Evolutionary conservation across 2,888 invertebrate species (phyloP), one percentile per base, ranked within the genome.

Genomic region (Hydropsyche betteni): DNA sequence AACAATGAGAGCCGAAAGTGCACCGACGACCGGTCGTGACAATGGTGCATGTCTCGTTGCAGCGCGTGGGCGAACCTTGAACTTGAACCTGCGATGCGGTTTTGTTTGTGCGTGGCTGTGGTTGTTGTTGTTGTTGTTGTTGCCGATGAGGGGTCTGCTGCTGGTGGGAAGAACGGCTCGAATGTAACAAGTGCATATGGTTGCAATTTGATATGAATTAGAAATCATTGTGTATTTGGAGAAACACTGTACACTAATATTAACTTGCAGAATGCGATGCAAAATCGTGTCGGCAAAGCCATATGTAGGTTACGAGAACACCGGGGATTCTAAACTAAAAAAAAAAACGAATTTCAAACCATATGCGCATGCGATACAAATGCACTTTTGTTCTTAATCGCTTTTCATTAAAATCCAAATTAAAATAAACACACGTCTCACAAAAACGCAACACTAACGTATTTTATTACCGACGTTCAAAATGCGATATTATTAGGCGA

Each of bases 31-130:
- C 55, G 55, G 16, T 55, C 55, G 55, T 10, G 16, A 55, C 51
- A 51, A 51, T 55, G 12, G 64, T n/a, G 64, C 34, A 64, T 44
- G 44, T 36, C 36, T 64, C 64, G 64, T 3, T n/a, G 64, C 36
- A 36, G 8, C 24, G 36, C 64, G 36, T 36, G 36, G 34, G 36
- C 64, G 58, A 64, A 24, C 77, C 77, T 77, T 77, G 77, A 76
- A 76, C 77, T 77, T 77, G 77, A 76, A 76, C 74, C 50, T 33
- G 33, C 2, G 33, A 44, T 69, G 69, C 69, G 69, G 69, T 69
- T 52, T 68, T 44, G 64, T 61, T n/a, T 61, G 16, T 74, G 69
- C 44, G 10, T 44, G 44, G 24, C 2, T 24, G 24, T 24, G 24
- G 24, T 44, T 10, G 44, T 44, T 44, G 44, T 44, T 10, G 44